Conservation (phyloP, 2,888 invertebrate genomes). For the Macrophya annulata region DNA sequence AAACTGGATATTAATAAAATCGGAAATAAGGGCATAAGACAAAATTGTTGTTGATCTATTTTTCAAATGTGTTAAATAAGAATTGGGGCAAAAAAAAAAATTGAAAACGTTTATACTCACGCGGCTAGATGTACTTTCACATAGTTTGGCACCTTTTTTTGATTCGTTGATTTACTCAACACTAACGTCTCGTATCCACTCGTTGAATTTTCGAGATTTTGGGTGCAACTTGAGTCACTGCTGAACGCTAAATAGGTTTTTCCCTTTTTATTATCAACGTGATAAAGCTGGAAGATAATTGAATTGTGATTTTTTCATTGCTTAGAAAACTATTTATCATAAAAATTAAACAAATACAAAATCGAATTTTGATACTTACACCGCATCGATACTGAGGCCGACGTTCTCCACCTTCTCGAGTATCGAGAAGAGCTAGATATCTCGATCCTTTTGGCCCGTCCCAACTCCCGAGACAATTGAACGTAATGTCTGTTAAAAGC, state of each 20-base stretch:
- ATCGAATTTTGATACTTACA: constrained; percentile 77
- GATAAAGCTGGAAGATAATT: constrained; percentile 79
- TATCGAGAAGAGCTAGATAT: constrained; percentile 83
- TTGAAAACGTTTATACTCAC: constrained; percentile 68
- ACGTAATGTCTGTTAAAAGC: constrained; percentile 80
- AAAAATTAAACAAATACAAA: constrained; percentile 7
- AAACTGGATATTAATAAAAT: constrained; percentile 76
- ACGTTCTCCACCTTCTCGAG: constrained; percentile 76
- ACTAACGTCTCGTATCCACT: constrained; percentile 83
- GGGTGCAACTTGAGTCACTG: constrained; percentile 84
- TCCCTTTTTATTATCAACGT: constrained; percentile 80
- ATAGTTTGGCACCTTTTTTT: constrained; percentile 74
- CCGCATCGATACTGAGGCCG: constrained; percentile 84
- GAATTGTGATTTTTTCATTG: background rate
- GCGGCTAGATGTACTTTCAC: constrained; percentile 75
- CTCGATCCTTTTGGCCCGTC: constrained; percentile 81
- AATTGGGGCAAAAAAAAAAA: background rate
- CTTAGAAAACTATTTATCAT: background rate
- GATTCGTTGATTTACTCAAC: constrained; percentile 78
- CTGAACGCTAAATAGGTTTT: constrained; percentile 83
- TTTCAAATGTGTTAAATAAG: constrained; percentile 43
- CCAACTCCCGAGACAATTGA: constrained; percentile 86
- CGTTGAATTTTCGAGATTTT: constrained; percentile 81
- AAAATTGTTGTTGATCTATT: background rate
- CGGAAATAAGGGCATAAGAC: background rate